A percentile compares a stretch with the other conserved stretches of the same genome.
These are phyloP conservation scores for Dryobota labecula DNA, from an alignment of 2,888 invertebrate species.

Conservation along the genomic window DNA sequence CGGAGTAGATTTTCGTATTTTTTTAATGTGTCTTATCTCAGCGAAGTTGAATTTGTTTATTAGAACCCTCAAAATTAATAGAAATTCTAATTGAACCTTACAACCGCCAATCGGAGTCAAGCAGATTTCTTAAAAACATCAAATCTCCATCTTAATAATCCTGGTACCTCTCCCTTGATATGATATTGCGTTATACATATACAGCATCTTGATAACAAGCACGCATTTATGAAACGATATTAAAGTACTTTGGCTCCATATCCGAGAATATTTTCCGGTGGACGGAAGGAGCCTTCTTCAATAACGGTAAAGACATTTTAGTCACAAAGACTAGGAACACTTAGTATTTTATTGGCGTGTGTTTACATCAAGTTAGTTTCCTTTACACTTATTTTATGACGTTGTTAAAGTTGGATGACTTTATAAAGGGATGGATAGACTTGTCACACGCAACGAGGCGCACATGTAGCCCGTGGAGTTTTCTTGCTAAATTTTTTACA, in stretches of 20 bases:
- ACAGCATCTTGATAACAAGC: constrained; percentile 24
- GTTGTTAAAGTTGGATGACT: constrained; percentile 75
- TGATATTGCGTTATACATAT: constrained; percentile 14
- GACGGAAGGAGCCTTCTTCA: constrained; percentile 23
- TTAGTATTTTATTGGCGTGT: constrained; percentile 66
- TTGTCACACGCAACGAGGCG: constrained; percentile 1
- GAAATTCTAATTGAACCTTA: background rate
- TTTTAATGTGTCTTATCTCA: too few species aligned
- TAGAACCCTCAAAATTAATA: background rate
- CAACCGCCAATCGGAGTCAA: background rate
- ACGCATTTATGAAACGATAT: constrained; percentile 50
- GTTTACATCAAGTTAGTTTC: constrained; percentile 68
- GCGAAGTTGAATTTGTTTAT: background rate
- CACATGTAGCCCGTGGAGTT: background rate
- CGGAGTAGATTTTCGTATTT: background rate
- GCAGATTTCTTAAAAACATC: background rate
- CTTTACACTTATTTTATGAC: constrained; percentile 74
- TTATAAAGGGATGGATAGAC: constrained; percentile 67
- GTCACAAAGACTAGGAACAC: constrained; percentile 42
- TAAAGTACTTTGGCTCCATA: constrained; percentile 46
- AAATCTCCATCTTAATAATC: background rate
- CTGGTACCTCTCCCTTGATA: background rate
- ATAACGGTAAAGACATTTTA: constrained; percentile 36
- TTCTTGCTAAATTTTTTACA: background rate
- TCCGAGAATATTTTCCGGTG: constrained; percentile 36